Evolutionary conservation across 2,797 vertebrate species (phyloP).

Genomic region (Heliangelus exortis): DNA sequence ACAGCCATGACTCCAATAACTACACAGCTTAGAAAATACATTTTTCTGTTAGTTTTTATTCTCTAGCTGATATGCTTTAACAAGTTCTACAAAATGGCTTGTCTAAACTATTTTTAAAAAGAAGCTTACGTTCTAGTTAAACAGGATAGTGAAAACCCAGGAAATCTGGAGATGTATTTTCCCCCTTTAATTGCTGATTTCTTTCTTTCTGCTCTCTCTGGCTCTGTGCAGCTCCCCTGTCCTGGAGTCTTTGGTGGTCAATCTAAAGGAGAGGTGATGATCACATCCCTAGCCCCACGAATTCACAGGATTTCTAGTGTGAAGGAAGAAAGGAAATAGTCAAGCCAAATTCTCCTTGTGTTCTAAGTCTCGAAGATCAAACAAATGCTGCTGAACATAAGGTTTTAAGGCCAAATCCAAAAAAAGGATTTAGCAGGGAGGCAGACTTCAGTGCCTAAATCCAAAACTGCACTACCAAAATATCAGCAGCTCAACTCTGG

Average conservation of each 20-base stretch:
- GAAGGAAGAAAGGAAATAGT: slow-evolving; percentile 62
- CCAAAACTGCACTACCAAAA: slow-evolving; percentile 59
- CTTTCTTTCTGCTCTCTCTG: not conserved
- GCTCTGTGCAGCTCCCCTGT: not conserved
- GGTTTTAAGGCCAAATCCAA: slow-evolving; percentile 72
- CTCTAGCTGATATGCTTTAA: slow-evolving; percentile 36
- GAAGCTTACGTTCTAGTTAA: slow-evolving; percentile 38
- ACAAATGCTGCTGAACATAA: slow-evolving; percentile 73
- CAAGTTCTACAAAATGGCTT: slow-evolving; percentile 33
- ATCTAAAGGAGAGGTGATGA: slow-evolving; percentile 22
- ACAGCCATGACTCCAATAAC: slow-evolving; percentile 1
- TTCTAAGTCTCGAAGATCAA: slow-evolving; percentile 58
- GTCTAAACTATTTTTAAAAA: slow-evolving; percentile 52
- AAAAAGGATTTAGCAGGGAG: slow-evolving; percentile 61
- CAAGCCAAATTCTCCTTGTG: slow-evolving; percentile 67
- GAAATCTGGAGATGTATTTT: slow-evolving; percentile 26
- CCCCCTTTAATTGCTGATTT: not conserved
- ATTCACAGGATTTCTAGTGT: slow-evolving; percentile 60
- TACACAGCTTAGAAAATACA: not conserved
- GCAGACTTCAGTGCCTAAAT: slow-evolving; percentile 62
- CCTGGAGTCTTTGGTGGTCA: not conserved
- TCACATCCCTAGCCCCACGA: slow-evolving; percentile 2
- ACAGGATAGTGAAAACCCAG: slow-evolving; percentile 8
- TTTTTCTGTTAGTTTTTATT: slow-evolving; percentile 29
- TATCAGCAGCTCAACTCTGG: slow-evolving; percentile 32